These are phyloP conservation scores for Felis catus DNA, from an alignment of 2,113 vertebrate species.

Conservation along the genomic window F.catus_Fca126_mat1.0 CM031419.1:186349501-186350000, in stretches of 20 bases:
- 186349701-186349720: constrained; percentile 43
- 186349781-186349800: neutral
- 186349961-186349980: neutral
- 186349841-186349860: neutral
- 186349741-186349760: constrained; percentile 30
- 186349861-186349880: neutral
- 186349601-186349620: neutral
- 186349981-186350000: neutral
- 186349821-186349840: constrained; percentile 25
- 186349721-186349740: constrained; percentile 32
- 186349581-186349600: constrained; percentile 40
- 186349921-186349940: constrained; percentile 22
- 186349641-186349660: neutral
- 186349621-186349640: neutral
- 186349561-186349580: neutral
- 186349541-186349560: constrained; percentile 25
- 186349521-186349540: neutral
- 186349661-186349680: constrained; percentile 54
- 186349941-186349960: constrained; percentile 76
- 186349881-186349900: constrained; percentile 42
- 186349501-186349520: constrained; percentile 1
- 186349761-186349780: constrained; percentile 21
- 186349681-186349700: constrained; percentile 32
- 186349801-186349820: constrained; percentile 10
- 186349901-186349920: neutral